Evolutionary conservation across 1,140 invertebrate species (phyloP), one percentile per base, ranked within the genome.

Genomic region (Zaprionus lachaisei): DNA sequence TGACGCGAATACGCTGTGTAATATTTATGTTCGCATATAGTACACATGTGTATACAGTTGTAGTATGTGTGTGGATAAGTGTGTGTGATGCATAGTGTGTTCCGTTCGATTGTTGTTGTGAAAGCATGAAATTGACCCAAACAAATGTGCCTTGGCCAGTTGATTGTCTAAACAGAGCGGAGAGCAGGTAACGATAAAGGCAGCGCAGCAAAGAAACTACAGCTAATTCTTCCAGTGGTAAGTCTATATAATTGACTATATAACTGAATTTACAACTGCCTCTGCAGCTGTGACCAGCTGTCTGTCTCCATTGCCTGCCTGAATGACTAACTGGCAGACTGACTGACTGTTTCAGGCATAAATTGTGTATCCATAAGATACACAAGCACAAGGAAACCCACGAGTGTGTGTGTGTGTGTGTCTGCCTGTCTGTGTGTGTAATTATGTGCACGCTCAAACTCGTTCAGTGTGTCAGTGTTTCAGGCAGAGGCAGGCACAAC

Each of bases 381-480:
- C 77, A 87, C 77, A 81, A 61, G 65, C 65, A 63, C 67, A 51
- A 57, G 37, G 26, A 63, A 28, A 14, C 14, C 7, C 58, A 3
- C 38, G 34, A 22, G 51, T 44, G 51, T 70, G 66, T 64, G 14
- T 54, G 28, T 74, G 62, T 58, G 51, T 51, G 55, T 68, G 63
- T 68, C 70, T 49, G n/a, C 62, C 12, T 57, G 55, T 49, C 49
- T 44, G 51, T 56, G 57, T 68, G 44, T 62, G 60, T 78, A 51
- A 51, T 51, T 51, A 51, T 51, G 74, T 72, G 38, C 56, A 14
- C 61, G 28, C 49, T 41, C 66, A 89, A 89, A 90, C 68, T 90
- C 86, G 86, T 90, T 90, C 81, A 90, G 81, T 90, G 85, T 90
- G 85, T 90, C 85, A 90, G 86, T 89, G 81, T 89, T 81, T 78